Evolutionary conservation across 2,113 vertebrate genomes (phyloP), one percentile per base, ranked within the genome.

Genomic region (Peromyscus californicus): DNA sequence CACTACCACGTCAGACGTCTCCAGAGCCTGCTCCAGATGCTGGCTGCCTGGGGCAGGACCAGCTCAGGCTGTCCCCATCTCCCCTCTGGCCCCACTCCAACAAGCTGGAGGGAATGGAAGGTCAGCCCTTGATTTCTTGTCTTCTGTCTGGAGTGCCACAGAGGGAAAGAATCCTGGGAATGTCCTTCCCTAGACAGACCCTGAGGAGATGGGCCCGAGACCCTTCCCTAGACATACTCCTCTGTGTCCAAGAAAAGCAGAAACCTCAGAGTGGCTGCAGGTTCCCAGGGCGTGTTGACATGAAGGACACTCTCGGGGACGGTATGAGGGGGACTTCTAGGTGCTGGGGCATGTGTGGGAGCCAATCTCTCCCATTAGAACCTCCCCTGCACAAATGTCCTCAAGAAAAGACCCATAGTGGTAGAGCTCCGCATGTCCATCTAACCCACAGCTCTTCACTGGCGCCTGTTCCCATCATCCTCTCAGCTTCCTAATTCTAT

Each of bases 121-220:
- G 93, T 97, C 97, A 97, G 94, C 69, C 90, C 91, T 89, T 93
- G 97, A 96, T 96, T 90, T 94, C 48, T 74, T 89, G 97, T 95
- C 96, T 90, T 94, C 39, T 61, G 94, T 96, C 97, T 85, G 94
- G 79, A 96, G 94, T 94, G n/a, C 91, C 88, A 90, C 26, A 87
- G 94, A 96, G 94, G 22, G 84, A 97, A 98, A 93, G 97, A 97
- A 98, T 98, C 84, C 90, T 92, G 84, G 89, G 96, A 97, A 97
- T 97, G 98, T 94, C 89, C 91, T 94, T 89, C 89, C 54, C 70
- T 89, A 91, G 96, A 95, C 97, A 97, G 95, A 87, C 89, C 95
- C 94, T 45, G 61, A 48, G 89, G 97, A 97, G 93, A 90, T 24
- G 84, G 97, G 80, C 85, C 85, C 7, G 36, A 83, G 97, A 96